These are phyloP conservation scores for Saccopteryx bilineata DNA, from an alignment of 2,113 vertebrate genomes.

Conservation along the genomic window DNA sequence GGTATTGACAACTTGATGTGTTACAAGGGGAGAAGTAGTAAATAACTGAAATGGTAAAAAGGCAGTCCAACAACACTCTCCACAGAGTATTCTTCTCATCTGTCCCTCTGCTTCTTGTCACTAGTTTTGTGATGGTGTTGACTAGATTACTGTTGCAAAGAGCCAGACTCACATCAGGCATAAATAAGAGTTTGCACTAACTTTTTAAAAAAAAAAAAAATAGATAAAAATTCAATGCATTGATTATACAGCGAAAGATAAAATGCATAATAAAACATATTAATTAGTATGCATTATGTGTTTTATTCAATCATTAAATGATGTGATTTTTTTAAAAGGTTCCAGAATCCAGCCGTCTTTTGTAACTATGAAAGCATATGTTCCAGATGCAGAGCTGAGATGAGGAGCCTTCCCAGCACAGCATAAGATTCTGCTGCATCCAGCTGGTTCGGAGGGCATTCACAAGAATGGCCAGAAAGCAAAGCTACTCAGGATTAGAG, in stretches of 20 bases:
- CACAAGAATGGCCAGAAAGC: neutral
- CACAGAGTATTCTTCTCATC: neutral
- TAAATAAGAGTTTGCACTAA: neutral
- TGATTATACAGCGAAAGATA: neutral
- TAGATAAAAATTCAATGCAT: neutral
- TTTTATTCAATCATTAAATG: constrained; percentile 26
- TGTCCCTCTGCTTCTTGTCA: neutral
- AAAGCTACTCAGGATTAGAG: neutral
- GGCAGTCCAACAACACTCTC: neutral
- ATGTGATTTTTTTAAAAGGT: neutral
- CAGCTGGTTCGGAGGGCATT: neutral
- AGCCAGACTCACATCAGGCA: neutral
- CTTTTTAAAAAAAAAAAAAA: neutral
- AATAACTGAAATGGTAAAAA: neutral
- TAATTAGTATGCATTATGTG: neutral
- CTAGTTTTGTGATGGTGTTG: neutral
- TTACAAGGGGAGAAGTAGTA: neutral
- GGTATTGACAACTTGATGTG: neutral
- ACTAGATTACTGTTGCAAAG: neutral
- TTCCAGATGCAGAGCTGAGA: neutral
- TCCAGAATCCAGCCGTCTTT: neutral
- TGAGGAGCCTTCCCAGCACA: neutral
- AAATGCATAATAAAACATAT: neutral
- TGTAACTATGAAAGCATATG: constrained; percentile 1
- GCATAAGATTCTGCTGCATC: neutral